phyloP scores from a whole-genome alignment of 2,797 vertebrate species.

The Lophius americanus region DNA sequence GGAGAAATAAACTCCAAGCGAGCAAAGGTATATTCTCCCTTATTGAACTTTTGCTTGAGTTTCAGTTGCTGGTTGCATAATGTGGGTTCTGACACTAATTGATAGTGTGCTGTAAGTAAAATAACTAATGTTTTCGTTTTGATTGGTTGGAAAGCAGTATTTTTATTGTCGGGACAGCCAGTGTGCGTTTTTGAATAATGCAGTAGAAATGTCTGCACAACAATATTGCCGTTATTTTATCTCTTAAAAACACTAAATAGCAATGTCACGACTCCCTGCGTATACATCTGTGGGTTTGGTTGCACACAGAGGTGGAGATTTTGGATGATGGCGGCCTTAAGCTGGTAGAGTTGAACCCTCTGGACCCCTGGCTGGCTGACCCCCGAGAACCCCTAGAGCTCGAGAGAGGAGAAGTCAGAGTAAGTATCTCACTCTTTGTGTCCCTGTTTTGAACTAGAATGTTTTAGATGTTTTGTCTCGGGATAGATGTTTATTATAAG shows the following conservation, averaged over 20 bases:
- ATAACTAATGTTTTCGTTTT: too few relatives aligned
- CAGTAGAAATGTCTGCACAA: too few relatives aligned
- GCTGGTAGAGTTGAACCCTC: constrained; percentile 79
- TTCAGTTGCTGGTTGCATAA: too few relatives aligned
- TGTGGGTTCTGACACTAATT: too few relatives aligned
- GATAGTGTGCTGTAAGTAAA: too few relatives aligned
- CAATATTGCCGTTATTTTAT: not conserved
- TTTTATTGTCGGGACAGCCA: not conserved
- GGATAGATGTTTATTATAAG: too few relatives aligned
- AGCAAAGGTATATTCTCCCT: too few relatives aligned
- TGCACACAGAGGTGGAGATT: constrained; percentile 73
- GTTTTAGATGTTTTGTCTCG: too few relatives aligned
- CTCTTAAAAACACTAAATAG: not conserved
- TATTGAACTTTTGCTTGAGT: too few relatives aligned
- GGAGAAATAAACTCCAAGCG: too few relatives aligned
- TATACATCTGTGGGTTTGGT: not conserved
- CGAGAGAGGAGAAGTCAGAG: constrained; percentile 80
- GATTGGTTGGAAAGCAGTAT: too few relatives aligned
- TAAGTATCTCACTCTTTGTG: constrained; percentile 40
- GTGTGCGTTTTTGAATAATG: not conserved
- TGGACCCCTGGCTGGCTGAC: constrained; percentile 83
- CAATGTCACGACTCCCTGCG: not conserved
- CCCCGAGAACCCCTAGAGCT: constrained; percentile 73
- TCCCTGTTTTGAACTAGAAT: too few relatives aligned
- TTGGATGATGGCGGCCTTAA: constrained; percentile 72